A percentile compares a stretch with the other conserved stretches of the same genome.
Evolutionary conservation across 2,888 invertebrate genomes (phyloP).

Genomic region (Zootermopsis nevadensis): DNA sequence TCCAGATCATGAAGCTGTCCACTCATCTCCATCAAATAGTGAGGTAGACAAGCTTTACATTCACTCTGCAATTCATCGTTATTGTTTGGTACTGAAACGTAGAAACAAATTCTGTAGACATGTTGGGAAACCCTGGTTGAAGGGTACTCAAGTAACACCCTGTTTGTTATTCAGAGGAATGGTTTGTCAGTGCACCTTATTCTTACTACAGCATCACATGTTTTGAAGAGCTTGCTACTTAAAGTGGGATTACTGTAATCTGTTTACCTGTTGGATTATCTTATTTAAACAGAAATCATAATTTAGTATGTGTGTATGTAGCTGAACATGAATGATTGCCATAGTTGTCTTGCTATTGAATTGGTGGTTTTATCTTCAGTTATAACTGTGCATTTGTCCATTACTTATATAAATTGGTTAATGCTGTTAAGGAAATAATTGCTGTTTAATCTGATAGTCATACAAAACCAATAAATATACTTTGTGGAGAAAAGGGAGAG

Average conservation of each 20-base stretch:
- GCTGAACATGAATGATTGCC: background rate
- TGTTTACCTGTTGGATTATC: background rate
- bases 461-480: too few species aligned
- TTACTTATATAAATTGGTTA: too few species aligned
- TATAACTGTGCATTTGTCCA: too few species aligned
- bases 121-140: conserved; percentile 1
- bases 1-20: too few species aligned
- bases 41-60: too few species aligned
- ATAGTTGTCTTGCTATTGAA: background rate
- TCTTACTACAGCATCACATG: background rate
- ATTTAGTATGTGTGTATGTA: background rate
- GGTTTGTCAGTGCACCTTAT: background rate
- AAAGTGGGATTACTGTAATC: conserved; percentile 9
- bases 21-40: too few species aligned
- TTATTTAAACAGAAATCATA: background rate
- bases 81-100: too few species aligned
- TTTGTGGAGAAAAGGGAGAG: too few species aligned
- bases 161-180: background rate
- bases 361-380: background rate
- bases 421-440: too few species aligned
- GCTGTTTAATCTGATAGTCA: too few species aligned
- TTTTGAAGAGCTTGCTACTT: background rate
- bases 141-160: background rate
- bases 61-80: too few species aligned
- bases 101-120: background rate